Conservation (phyloP, 2,797 vertebrate genomes). For the Lutjanus campechanus region DNA sequence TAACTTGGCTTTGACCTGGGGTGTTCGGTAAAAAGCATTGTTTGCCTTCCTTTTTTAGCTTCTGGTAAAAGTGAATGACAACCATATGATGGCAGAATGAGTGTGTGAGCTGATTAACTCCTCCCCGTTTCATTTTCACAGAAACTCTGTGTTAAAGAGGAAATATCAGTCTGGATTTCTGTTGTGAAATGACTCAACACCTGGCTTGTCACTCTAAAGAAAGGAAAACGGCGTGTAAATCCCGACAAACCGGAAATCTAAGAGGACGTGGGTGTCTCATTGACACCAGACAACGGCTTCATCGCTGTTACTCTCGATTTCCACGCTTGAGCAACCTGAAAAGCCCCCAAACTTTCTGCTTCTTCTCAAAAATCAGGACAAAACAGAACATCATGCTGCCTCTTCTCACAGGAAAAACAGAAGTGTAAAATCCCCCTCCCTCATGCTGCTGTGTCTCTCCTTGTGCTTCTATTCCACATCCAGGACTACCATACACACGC, state of each 20-base stretch:
- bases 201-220: slow-evolving; percentile 22
- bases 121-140: slow-evolving; percentile 46
- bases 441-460: slow-evolving; percentile 3
- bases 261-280: slow-evolving; percentile 44
- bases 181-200: slow-evolving; percentile 56
- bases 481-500: slow-evolving; percentile 47
- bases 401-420: slow-evolving; percentile 21
- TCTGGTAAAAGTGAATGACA: slow-evolving; percentile 62
- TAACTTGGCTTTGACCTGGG: not conserved
- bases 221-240: slow-evolving; percentile 36
- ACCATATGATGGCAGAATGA: slow-evolving; percentile 37
- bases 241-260: slow-evolving; percentile 42
- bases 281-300: not conserved
- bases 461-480: slow-evolving; percentile 31
- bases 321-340: slow-evolving; percentile 41
- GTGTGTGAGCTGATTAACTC: slow-evolving; percentile 26
- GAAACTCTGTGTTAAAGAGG: slow-evolving; percentile 26
- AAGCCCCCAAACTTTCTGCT: slow-evolving; percentile 52
- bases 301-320: slow-evolving; percentile 57
- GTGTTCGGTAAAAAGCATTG: slow-evolving; percentile 12
- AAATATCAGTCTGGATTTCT: slow-evolving; percentile 22
- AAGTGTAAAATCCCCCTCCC: slow-evolving; percentile 47
- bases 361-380: slow-evolving; percentile 20
- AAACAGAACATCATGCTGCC: not conserved
- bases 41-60: slow-evolving; percentile 15